A percentile compares a stretch with the other conserved stretches of the same genome.
Conservation (phyloP, 2,888 invertebrate species). For the Caenorhabditis virilis region DNA sequence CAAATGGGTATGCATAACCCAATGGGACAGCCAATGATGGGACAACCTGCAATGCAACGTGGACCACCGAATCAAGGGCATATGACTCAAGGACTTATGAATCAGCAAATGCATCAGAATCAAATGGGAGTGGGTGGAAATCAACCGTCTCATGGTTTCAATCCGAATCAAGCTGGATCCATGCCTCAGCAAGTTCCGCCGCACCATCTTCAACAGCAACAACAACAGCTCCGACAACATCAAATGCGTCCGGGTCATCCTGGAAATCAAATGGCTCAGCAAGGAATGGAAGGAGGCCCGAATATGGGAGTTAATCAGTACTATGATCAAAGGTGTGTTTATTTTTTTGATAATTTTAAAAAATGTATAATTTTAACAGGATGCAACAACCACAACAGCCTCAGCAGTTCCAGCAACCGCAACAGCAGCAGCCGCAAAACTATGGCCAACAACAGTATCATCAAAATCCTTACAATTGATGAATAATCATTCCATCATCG, state of each 20-base stretch:
- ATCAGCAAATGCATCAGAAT: constrained; percentile 4
- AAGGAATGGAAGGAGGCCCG: background rate
- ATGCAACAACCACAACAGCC: constrained; percentile 29
- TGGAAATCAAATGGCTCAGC: background rate
- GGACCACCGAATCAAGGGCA: too few species aligned
- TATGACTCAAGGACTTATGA: too few species aligned
- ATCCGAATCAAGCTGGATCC: too few species aligned
- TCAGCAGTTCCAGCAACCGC: too few species aligned
- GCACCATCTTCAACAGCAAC: background rate
- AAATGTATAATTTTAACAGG: constrained; percentile 9
- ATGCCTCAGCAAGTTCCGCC: background rate
- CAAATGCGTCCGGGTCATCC: background rate
- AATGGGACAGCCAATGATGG: background rate
- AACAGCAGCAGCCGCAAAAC: constrained; percentile 14
- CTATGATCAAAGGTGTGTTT: background rate
- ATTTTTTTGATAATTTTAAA: background rate
- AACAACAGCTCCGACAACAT: background rate
- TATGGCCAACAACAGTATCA: constrained; percentile 20
- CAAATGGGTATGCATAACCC: background rate
- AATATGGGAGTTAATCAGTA: constrained; percentile 18
- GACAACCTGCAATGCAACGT: background rate
- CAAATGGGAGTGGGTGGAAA: background rate
- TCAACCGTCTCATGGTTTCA: too few species aligned
- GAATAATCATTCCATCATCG: too few species aligned
- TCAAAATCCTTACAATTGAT: constrained; percentile 17